phyloP scores from a whole-genome alignment of 2,888 invertebrate genomes.

The Magallana nippona region DNA sequence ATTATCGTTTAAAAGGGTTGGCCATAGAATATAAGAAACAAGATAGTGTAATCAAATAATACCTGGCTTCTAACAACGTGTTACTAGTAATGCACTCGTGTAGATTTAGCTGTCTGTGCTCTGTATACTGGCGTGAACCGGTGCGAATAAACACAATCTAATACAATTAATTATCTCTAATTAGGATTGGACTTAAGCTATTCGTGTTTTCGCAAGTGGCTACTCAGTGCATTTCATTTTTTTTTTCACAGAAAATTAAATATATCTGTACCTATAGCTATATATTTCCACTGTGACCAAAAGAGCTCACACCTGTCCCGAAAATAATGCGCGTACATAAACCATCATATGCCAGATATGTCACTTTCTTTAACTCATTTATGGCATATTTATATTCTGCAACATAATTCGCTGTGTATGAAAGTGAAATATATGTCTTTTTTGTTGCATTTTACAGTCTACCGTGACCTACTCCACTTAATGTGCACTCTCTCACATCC shows the following conservation, averaged over 20 bases:
- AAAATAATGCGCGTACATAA: neutral
- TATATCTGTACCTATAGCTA: neutral
- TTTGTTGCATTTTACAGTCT: conserved; percentile 1
- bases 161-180: conserved; percentile 34
- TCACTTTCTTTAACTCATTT: conserved; percentile 18
- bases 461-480: conserved; percentile 9
- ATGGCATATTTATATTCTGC: conserved; percentile 17
- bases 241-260: neutral
- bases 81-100: conserved; percentile 13
- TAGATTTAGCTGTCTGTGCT: neutral
- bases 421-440: conserved; percentile 24
- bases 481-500: conserved; percentile 10
- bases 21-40: neutral
- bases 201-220: conserved; percentile 8
- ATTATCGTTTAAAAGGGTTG: neutral
- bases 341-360: neutral
- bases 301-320: conserved; percentile 11
- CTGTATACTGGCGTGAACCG: conserved; percentile 15
- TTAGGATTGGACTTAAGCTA: conserved; percentile 25
- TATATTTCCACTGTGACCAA: neutral
- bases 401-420: conserved; percentile 8
- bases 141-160: conserved; percentile 31
- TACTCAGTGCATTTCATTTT: conserved; percentile 13
- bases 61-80: too few species aligned
- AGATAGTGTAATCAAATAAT: conserved; percentile 30